Evolutionary conservation across 2,113 vertebrate genomes (phyloP).

Genomic region (Clupea harengus): DNA sequence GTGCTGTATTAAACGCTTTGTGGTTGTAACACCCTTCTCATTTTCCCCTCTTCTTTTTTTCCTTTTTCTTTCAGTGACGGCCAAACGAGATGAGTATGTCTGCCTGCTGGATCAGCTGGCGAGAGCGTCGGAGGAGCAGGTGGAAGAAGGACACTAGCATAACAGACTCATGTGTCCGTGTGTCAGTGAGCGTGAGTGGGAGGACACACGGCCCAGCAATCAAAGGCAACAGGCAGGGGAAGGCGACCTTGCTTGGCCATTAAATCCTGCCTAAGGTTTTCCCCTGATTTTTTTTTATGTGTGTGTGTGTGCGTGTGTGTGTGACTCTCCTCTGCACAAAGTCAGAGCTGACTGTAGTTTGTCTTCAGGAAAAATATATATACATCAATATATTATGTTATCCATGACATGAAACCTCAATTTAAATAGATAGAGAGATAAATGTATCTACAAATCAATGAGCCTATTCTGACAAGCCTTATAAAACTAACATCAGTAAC

Average conservation of each 20-base stretch:
- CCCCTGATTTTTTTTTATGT: background rate
- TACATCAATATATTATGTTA: no score
- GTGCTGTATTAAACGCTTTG: background rate
- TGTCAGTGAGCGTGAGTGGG: constrained; percentile 55
- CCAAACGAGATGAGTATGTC: background rate
- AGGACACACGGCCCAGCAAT: constrained; percentile 63
- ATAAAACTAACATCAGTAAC: background rate
- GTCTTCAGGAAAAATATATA: background rate
- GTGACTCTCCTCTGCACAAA: background rate
- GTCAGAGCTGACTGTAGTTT: background rate
- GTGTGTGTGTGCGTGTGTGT: background rate
- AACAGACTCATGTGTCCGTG: constrained; percentile 47
- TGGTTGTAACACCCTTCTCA: background rate
- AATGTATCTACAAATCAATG: background rate
- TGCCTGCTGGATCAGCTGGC: background rate
- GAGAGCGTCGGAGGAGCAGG: constrained; percentile 50
- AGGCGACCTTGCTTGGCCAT: constrained; percentile 40
- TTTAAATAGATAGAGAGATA: background rate
- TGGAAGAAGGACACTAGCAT: constrained; percentile 52
- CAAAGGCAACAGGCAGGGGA: constrained; percentile 56
- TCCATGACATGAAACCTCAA: background rate
- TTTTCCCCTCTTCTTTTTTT: background rate
- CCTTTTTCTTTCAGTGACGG: background rate
- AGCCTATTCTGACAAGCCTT: background rate
- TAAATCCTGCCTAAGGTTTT: constrained; percentile 48